Base-by-base conservation (phyloP, 2,888 invertebrate genomes). In the Gnatocerus cornutus region DNA sequence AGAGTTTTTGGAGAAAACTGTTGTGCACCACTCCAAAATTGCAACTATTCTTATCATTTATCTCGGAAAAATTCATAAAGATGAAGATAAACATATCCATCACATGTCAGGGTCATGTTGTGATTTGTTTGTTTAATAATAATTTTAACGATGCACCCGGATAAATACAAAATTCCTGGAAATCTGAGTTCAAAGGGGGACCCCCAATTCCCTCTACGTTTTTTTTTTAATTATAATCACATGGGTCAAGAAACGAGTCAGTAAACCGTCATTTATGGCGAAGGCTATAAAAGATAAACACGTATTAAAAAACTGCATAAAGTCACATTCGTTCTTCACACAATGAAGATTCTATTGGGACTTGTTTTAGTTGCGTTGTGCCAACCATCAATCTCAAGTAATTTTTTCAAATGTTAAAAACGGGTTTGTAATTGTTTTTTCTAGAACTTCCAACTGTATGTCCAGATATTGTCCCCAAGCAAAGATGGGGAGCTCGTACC, bases 401-500 rank as follows among this genome's bases (percentile, higher is more conserved):
- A 3, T 14, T 43, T 14, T 43, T 14, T 3, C 1, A 43, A 9
- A 43, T 8, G 9, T 10, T 12, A 43, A 43, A 43, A 14, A 43
- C 3, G 1, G 4, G 43, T 14, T 6, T 4, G 41, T 43, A 43
- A 9, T 13, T 12, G 1, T 14, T 12, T 9, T 6, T 33, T 33
- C 7, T 7, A 33, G 33, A 33, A 6, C n/a, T 45, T 7, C 52
- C 46, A 5, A 6, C 61, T 10, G 41, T 74, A 13, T 90, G 90
- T 75, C 88, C 89, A 6, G 82, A 83, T 13, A 87, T 91, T 7
- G 85, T 91, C 10, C 81, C 85, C 0, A 88, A 88, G 76, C 81
- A 83, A 0, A 84, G 88, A 56, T 93, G 93, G 93, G 89, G 87
- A n/a, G 90, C 87, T 0, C 80, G 85, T 52, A 78, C 78, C 0